Base-by-base conservation (phyloP, 2,113 vertebrate genomes). In the Centropus unirufus region DNA sequence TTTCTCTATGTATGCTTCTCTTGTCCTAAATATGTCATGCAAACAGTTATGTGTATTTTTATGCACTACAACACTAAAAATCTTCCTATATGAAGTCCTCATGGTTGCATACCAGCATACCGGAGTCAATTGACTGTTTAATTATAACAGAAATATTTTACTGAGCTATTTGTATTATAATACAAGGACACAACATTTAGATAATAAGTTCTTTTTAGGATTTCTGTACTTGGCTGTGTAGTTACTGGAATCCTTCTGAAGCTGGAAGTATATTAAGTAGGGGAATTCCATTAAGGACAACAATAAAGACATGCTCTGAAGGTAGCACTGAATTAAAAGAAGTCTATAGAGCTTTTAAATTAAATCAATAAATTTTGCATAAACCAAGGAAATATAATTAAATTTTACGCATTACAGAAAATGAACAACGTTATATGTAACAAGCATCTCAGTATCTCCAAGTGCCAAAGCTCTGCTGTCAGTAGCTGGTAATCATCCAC, bases 1-100 rank as follows among this genome's bases (percentile, higher is more conserved):
- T 74, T 91, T 24, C 51, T 27, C 12, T 81, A 59, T 86, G 22
- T 55, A 70, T 90, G 75, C 46, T 69, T 88, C 82, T 90, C 92
- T 96, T 95, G 92, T 95, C 94, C 92, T 90, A 93, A 93, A 95
- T 96, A 92, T 72, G 83, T 94, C 90, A 95, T 62, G 49, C 84
- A 83, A 91, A 85, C 82, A 59, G 39, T 90, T 94, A 26, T 30
- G 36, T 90, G 63, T 85, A 92, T 87, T 76, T 83, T 89, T 90
- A 81, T 80, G 27, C 61, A 68, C 12, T 80, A 39, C 18, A 93
- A 85, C 39, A 59, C 27, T 74, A 79, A 91, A 47, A 61, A 73
- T 49, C 54, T 81, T 24, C 69, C 84, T 77, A 57, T 27, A 24
- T 59, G 82, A 95, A 86, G 59, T n/a, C 26, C 51, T 36, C 47